Percentiles rank a stretch among this genome's conserved stretches.
These are phyloP conservation scores for Psophia crepitans DNA, from an alignment of 2,113 vertebrate species.

Conservation along the genomic window DNA sequence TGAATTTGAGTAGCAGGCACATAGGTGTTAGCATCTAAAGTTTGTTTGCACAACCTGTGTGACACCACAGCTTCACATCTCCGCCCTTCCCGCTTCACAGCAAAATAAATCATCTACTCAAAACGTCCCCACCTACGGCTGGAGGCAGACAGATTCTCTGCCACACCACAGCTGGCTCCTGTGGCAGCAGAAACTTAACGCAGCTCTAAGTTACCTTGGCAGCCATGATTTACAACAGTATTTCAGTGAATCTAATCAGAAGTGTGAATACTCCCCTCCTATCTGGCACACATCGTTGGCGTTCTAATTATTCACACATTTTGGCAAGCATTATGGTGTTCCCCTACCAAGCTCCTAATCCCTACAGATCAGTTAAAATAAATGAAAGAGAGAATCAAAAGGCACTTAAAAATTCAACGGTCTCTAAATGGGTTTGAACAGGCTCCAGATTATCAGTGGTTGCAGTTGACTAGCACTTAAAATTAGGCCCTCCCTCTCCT, in stretches of 20 bases:
- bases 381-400: slow-evolving; percentile 97
- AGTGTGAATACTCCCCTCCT: slow-evolving; percentile 89
- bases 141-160: not conserved
- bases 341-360: slow-evolving; percentile 93
- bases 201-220: slow-evolving; percentile 68
- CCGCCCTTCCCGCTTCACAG: not conserved
- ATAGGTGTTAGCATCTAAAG: not conserved
- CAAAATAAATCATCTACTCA: not conserved
- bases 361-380: slow-evolving; percentile 97
- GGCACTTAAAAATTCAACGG: slow-evolving; percentile 85
- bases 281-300: slow-evolving; percentile 86
- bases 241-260: slow-evolving; percentile 93
- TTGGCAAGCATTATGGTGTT: slow-evolving; percentile 88
- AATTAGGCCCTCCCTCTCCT: slow-evolving; percentile 62
- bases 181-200: not conserved
- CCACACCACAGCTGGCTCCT: not conserved
- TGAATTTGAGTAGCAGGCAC: not conserved
- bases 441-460: slow-evolving; percentile 82
- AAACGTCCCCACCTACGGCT: not conserved
- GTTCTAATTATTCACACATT: slow-evolving; percentile 97
- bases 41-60: not conserved
- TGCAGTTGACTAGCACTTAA: slow-evolving; percentile 79
- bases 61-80: not conserved
- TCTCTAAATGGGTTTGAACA: slow-evolving; percentile 91
- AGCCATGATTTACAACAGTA: slow-evolving; percentile 87